Percentiles rank a stretch among this genome's conserved stretches.
phyloP scores from a whole-genome alignment of 2,113 vertebrate species.

The Cygnus atratus region DNA sequence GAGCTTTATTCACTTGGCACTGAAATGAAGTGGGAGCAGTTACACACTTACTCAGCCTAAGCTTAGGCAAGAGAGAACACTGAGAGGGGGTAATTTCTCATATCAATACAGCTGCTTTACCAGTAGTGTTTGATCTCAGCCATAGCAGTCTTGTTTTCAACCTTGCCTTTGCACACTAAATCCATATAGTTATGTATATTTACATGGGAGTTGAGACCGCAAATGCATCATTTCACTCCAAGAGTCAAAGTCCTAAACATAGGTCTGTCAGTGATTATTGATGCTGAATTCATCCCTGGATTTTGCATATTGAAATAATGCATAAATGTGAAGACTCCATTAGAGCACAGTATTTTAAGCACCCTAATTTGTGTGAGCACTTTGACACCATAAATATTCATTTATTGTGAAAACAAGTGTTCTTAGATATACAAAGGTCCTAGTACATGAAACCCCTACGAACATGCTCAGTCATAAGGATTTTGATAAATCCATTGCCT shows the following conservation, averaged over 20 bases:
- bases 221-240: neutral
- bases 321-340: neutral
- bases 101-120: neutral
- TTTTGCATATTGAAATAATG: neutral
- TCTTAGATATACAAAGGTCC: neutral
- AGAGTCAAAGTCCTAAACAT: fast-evolving
- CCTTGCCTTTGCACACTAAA: neutral
- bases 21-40: neutral
- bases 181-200: neutral
- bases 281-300: neutral
- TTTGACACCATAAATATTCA: neutral
- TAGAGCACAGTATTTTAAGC: neutral
- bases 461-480: neutral
- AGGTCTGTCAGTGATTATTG: neutral
- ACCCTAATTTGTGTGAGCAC: neutral
- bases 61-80: neutral
- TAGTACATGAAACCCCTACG: neutral
- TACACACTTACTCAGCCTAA: neutral
- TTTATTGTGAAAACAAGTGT: neutral
- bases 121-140: neutral
- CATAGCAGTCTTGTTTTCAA: neutral
- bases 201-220: fast-evolving
- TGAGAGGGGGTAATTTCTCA: neutral
- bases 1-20: neutral
- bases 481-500: neutral